Evolutionary conservation across 2,888 invertebrate genomes (phyloP).

Genomic region (Acrocyrtus sp.): DNA sequence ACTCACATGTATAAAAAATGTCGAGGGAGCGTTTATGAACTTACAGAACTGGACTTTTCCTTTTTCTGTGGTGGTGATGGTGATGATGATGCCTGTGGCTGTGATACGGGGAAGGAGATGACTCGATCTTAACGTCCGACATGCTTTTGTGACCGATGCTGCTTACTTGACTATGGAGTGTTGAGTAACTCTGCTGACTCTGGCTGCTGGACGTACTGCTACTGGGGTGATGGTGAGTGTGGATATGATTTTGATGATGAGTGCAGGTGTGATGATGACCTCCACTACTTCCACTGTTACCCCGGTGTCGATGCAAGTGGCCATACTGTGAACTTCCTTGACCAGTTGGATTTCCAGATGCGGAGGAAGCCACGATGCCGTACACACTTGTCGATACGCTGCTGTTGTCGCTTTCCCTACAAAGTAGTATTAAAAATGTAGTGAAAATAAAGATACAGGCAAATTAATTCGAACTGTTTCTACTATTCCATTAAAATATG

Average conservation of each 20-base stretch:
- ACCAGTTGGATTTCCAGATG: conserved; percentile 18
- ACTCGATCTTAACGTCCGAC: conserved; percentile 32
- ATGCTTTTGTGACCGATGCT: conserved; percentile 38
- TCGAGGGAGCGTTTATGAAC: too few relatives aligned
- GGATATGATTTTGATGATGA: conserved; percentile 18
- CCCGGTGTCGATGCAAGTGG: conserved; percentile 39
- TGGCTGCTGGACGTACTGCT: conserved; percentile 39
- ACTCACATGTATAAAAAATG: too few relatives aligned
- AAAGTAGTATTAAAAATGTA: background rate
- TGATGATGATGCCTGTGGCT: conserved; percentile 20
- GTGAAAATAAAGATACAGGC: background rate
- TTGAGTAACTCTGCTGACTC: conserved; percentile 35
- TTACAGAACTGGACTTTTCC: conserved; percentile 43
- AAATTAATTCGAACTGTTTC: too few relatives aligned
- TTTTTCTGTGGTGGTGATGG: conserved; percentile 40
- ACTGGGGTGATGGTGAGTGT: conserved; percentile 27
- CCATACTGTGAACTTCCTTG: conserved; percentile 20
- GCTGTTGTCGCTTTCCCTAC: conserved; percentile 43
- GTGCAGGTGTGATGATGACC: conserved; percentile 27
- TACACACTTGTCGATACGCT: conserved; percentile 44
- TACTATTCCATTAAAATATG: too few relatives aligned
- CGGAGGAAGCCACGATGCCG: conserved; percentile 29
- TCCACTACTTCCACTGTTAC: conserved; percentile 10
- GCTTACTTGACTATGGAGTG: conserved; percentile 31
- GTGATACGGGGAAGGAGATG: conserved; percentile 32